These are phyloP conservation scores for Campylorhamphus procurvoides DNA, from an alignment of 2,113 vertebrate genomes.

Conservation along the genomic window DNA sequence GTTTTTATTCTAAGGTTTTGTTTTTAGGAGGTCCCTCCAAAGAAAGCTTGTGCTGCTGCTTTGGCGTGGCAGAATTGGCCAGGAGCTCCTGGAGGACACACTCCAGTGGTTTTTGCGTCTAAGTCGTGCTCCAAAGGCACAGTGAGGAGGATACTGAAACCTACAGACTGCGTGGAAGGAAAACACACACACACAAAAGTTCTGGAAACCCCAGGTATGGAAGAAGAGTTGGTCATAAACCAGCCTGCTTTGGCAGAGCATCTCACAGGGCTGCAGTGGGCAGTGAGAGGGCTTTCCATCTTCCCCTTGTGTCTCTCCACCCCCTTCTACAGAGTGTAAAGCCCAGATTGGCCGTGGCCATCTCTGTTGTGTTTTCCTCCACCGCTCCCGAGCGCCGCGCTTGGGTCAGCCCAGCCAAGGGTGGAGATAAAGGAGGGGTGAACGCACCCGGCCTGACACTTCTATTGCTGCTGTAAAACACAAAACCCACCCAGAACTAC, in stretches of 20 bases:
- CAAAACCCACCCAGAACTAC: not conserved
- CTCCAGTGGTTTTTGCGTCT: not conserved
- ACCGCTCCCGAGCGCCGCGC: rapidly evolving
- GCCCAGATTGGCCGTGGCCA: not conserved
- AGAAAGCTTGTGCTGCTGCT: not conserved
- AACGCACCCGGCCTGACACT: not conserved
- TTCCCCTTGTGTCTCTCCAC: not conserved
- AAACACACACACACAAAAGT: not conserved
- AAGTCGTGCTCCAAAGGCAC: not conserved
- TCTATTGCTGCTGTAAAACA: not conserved
- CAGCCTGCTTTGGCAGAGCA: not conserved
- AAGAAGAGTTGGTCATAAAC: not conserved
- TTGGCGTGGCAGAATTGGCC: rapidly evolving
- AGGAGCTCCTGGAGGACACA: not conserved
- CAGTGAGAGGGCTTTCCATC: not conserved
- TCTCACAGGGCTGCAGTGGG: not conserved
- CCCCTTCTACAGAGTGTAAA: rapidly evolving
- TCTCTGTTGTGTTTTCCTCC: rapidly evolving
- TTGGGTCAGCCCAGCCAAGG: not conserved
- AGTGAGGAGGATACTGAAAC: not conserved
- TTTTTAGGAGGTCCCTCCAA: constrained; percentile 16
- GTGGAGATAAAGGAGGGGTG: not conserved
- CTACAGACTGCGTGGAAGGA: not conserved
- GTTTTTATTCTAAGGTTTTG: constrained; percentile 26
- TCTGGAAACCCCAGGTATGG: not conserved